Conservation (phyloP, 2,113 vertebrate genomes). For the Scomber colias region DNA sequence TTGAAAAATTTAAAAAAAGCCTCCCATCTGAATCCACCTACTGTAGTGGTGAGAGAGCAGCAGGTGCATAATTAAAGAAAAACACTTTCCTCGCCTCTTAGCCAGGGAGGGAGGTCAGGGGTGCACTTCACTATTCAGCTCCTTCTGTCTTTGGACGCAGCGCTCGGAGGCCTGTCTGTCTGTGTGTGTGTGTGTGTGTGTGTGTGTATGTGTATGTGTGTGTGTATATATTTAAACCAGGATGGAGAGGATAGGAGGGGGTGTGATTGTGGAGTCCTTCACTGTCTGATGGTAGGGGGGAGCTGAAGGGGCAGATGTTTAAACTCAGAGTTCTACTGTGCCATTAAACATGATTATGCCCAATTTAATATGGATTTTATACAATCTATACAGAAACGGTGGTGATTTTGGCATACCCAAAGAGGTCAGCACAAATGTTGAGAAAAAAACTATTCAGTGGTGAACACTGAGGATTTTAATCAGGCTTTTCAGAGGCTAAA, state of each 20-base stretch:
- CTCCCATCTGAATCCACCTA: conserved; percentile 26
- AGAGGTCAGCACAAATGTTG: neutral
- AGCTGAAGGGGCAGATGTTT: conserved; percentile 40
- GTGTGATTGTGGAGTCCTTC: neutral
- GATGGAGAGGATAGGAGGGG: neutral
- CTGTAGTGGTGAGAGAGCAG: conserved; percentile 33
- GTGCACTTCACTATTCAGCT: conserved; percentile 64
- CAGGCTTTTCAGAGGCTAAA: too few relatives aligned
- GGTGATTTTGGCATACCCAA: too few relatives aligned
- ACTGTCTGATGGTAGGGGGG: neutral
- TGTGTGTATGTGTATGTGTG: conserved; percentile 18
- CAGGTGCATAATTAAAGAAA: conserved; percentile 82
- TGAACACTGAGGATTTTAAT: neutral
- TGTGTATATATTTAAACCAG: neutral
- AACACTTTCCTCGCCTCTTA: conserved; percentile 67
- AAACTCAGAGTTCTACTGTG: conserved; percentile 3
- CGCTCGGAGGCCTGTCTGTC: conserved; percentile 14
- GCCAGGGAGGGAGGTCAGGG: conserved; percentile 34
- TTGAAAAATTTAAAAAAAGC: conserved; percentile 40
- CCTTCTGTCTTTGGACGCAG: conserved; percentile 40
- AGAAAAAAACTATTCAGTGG: neutral
- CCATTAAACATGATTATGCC: neutral
- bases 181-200: conserved; percentile 24
- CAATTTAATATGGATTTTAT: conserved; percentile 1
- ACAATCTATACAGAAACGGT: too few relatives aligned